Conservation (phyloP, 2,888 invertebrate species). For the Lymantria dispar region DNA sequence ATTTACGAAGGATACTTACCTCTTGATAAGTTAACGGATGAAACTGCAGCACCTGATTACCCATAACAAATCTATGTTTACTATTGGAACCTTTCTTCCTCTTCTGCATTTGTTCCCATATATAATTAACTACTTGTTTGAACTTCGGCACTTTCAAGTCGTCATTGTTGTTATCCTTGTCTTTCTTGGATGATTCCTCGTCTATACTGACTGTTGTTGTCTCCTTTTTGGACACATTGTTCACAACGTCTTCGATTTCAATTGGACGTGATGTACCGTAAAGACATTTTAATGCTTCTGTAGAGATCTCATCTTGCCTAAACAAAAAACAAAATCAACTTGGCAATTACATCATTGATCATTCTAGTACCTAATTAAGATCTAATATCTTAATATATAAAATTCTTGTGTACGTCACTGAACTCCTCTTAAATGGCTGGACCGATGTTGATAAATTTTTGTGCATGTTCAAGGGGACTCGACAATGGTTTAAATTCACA, state of each 20-base stretch:
- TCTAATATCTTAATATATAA: too few species aligned
- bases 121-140: constrained; percentile 86
- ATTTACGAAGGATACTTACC: constrained; percentile 66
- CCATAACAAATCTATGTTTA: constrained; percentile 83
- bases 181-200: constrained; percentile 65
- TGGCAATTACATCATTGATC: too few species aligned
- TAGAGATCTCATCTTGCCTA: constrained; percentile 89
- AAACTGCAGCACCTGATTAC: constrained; percentile 87
- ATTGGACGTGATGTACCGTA: constrained; percentile 85
- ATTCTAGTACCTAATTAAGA: too few species aligned
- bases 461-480: too few species aligned
- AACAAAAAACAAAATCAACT: too few species aligned
- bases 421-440: too few species aligned
- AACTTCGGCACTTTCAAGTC: constrained; percentile 86
- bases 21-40: constrained; percentile 87
- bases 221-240: constrained; percentile 69
- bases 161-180: constrained; percentile 47
- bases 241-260: constrained; percentile 76
- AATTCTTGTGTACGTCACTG: too few species aligned
- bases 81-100: constrained; percentile 81
- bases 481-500: too few species aligned
- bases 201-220: constrained; percentile 52
- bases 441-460: too few species aligned
- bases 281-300: constrained; percentile 88
- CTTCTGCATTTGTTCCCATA: constrained; percentile 85